Evolutionary conservation across 2,888 invertebrate species (phyloP).

Genomic region (Zygogramma bicolorata): DNA sequence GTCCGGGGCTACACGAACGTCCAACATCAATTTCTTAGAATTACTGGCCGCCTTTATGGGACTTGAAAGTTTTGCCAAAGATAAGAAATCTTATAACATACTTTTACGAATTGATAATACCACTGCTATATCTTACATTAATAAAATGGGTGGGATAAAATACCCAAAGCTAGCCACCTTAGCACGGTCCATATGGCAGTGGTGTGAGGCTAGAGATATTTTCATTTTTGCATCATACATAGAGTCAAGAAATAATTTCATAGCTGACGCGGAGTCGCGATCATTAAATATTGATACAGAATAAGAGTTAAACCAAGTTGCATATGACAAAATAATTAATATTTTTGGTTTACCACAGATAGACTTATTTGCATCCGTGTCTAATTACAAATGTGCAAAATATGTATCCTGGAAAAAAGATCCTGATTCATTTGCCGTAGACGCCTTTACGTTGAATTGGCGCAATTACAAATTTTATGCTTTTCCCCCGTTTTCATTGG

Average conservation of each 20-base stretch:
- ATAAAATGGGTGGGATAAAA: slow-evolving; percentile 8
- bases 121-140: no score
- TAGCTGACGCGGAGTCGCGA: no score
- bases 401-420: slow-evolving; percentile 23
- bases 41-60: slow-evolving; percentile 17
- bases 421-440: slow-evolving; percentile 9
- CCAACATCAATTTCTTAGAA: slow-evolving; percentile 19
- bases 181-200: slow-evolving; percentile 12
- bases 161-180: not conserved
- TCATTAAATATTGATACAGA: slow-evolving; percentile 24
- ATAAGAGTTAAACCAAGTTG: slow-evolving; percentile 5
- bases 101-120: slow-evolving; percentile 19
- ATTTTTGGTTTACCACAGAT: slow-evolving; percentile 10
- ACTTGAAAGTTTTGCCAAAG: not conserved
- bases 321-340: slow-evolving; percentile 39
- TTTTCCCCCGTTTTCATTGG: slow-evolving; percentile 11
- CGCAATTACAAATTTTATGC: slow-evolving; percentile 10
- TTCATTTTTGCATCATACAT: slow-evolving; percentile 10
- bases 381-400: slow-evolving; percentile 16
- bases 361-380: slow-evolving; percentile 13
- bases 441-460: slow-evolving; percentile 20
- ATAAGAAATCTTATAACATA: not conserved
- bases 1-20: not conserved
- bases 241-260: not conserved
- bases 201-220: slow-evolving; percentile 9